A percentile compares a stretch with the other conserved stretches of the same genome.
Evolutionary conservation across 2,888 invertebrate species (phyloP).

Genomic region (Mythimna impura): DNA sequence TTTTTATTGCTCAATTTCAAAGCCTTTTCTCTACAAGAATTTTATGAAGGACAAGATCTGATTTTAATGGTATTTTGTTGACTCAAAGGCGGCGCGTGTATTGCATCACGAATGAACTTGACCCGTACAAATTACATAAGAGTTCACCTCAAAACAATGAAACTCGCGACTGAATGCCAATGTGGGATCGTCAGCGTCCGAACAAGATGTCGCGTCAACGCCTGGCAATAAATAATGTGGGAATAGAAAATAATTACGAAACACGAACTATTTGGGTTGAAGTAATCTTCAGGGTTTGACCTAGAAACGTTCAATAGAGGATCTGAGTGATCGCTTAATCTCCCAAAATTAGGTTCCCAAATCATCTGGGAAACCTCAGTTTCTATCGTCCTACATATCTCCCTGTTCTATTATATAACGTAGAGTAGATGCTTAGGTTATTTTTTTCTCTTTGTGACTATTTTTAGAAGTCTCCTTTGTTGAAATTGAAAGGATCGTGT

Average conservation of each 20-base stretch:
- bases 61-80: conserved; percentile 29
- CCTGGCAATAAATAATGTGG: conserved; percentile 50
- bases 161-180: conserved; percentile 53
- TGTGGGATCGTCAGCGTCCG: conserved; percentile 42
- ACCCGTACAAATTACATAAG: conserved; percentile 59
- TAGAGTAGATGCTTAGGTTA: conserved; percentile 19
- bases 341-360: conserved; percentile 61
- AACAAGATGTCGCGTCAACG: conserved; percentile 52
- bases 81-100: conserved; percentile 30
- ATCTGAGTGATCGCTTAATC: conserved; percentile 69
- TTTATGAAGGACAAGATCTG: conserved; percentile 40
- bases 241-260: conserved; percentile 65
- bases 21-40: conserved; percentile 27
- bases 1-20: conserved; percentile 23
- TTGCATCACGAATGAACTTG: conserved; percentile 58
- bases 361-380: conserved; percentile 55
- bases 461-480: conserved; percentile 55
- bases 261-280: conserved; percentile 58
- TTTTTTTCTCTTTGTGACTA: conserved; percentile 36
- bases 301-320: conserved; percentile 64
- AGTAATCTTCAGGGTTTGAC: conserved; percentile 67
- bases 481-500: conserved; percentile 33
- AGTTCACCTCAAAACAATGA: conserved; percentile 63
- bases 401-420: conserved; percentile 60
- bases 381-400: conserved; percentile 62